Evolutionary conservation across 2,113 vertebrate genomes (phyloP), one percentile per base, ranked within the genome.

Genomic region (Henicopernis longicauda): DNA sequence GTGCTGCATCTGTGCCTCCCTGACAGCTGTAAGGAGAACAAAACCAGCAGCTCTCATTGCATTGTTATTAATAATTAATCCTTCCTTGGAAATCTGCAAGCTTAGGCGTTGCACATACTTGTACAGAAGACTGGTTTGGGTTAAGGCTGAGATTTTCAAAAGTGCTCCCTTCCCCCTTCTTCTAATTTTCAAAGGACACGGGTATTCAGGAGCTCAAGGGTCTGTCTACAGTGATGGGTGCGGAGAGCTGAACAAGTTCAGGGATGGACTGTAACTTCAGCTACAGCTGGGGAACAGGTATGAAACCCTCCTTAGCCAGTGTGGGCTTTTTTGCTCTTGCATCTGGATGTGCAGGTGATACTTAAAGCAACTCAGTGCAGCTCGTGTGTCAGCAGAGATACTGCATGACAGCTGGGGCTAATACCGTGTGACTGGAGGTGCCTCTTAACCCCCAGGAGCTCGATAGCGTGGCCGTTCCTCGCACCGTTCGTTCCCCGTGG

Each of bases 31-130:
- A 81, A 94, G 91, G 65, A 95, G 91, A 91, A 91, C 27, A 54
- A 95, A 84, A 85, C 27, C 89, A 16, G 8, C 62, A 72, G 69
- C 45, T 85, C 70, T 89, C 1, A 1, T 62, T 73, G 82, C 83
- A 85, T 91, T 91, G 40, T 70, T 70, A 86, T 95, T 93, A 94
- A 94, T 95, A 86, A 96, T 95, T 65, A 76, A 97, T 93, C 87
- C 57, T 94, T 95, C 65, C 81, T 95, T 79, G 91, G 52, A 89
- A 92, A 65, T 89, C 61, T n/a, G 13, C 31, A 59, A 54, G 52
- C 65, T 91, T 59, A 36, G 65, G 57, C 6, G 1, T 36, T 55
- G 49, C n/a, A 45, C 21, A 9, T 58, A 16, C 32, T 80, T 49
- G 42, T 73, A 20, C 18, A 29, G 66, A 50, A 42, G 36, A 25